Evolutionary conservation across 92 coral and sea anemone species (phyloP).

Genomic region (Metridium senile): DNA sequence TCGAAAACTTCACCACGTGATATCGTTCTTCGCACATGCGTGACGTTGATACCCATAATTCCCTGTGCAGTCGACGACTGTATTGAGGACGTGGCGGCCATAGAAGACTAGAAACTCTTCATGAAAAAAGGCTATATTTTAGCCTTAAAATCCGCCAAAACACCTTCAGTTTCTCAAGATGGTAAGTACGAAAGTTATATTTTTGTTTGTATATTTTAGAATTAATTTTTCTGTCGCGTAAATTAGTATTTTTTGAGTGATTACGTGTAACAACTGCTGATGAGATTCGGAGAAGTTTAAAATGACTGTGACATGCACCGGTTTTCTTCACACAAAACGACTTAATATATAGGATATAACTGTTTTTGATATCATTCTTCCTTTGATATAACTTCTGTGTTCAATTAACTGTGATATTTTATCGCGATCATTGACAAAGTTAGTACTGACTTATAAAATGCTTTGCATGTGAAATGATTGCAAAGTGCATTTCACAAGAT

Average conservation of each 20-base stretch:
- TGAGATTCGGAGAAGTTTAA: slow-evolving; percentile 10
- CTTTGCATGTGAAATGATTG: neutral
- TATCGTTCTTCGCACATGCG: slow-evolving; percentile 57
- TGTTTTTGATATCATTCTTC: neutral
- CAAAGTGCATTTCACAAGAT: neutral
- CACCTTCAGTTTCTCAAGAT: slow-evolving; percentile 62
- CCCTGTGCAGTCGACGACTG: slow-evolving; percentile 71
- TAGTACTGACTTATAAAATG: neutral
- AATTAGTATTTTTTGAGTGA: neutral
- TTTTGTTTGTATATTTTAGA: neutral
- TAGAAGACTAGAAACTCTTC: slow-evolving; percentile 52
- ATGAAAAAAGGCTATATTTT: slow-evolving; percentile 74
- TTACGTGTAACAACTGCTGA: slow-evolving; percentile 22
- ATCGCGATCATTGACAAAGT: neutral
- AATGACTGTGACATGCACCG: slow-evolving; percentile 13
- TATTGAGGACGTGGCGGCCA: slow-evolving; percentile 96
- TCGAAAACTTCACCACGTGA: slow-evolving; percentile 19
- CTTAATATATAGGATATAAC: neutral
- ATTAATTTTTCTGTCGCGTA: neutral
- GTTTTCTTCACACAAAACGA: neutral
- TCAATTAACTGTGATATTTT: neutral
- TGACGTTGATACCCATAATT: slow-evolving; percentile 57
- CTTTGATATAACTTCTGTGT: neutral
- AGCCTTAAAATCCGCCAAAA: slow-evolving; percentile 55
- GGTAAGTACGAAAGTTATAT: slow-evolving; percentile 57